Conservation (phyloP, 2,113 vertebrate genomes). For the Zapornia atra region DNA sequence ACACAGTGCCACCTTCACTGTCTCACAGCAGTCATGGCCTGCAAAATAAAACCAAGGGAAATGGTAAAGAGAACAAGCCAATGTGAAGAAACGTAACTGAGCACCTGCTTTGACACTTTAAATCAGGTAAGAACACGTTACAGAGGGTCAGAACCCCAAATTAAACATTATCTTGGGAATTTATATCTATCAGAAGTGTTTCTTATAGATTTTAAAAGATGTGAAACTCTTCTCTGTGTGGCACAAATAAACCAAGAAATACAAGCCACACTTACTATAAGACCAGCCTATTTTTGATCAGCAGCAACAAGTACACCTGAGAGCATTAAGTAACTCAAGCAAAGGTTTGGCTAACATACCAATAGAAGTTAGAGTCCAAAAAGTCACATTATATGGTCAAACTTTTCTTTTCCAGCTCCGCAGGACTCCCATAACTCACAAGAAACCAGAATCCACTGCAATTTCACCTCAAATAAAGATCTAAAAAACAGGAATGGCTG, state of each 20-base stretch:
- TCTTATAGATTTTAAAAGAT: neutral
- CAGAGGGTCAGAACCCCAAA: neutral
- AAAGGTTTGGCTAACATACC: neutral
- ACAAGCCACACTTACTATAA: neutral
- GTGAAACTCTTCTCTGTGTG: neutral
- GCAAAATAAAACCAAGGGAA: neutral
- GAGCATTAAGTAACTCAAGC: neutral
- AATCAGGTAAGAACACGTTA: neutral
- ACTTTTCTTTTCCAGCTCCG: neutral
- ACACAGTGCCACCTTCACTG: conserved; percentile 88
- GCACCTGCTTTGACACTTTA: neutral
- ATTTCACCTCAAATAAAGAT: neutral
- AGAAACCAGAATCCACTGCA: neutral
- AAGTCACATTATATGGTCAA: neutral
- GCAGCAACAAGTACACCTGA: neutral
- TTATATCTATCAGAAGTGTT: neutral
- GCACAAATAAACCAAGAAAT: neutral
- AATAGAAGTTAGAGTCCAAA: neutral
- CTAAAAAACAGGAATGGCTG: neutral
- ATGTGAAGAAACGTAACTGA: neutral
- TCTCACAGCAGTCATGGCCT: conserved; percentile 95
- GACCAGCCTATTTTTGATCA: neutral
- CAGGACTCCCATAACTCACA: neutral
- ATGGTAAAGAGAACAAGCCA: neutral
- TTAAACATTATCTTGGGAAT: neutral